These are phyloP conservation scores for Alligator sinensis DNA, from an alignment of 2,113 vertebrate genomes.

Conservation along the genomic window DNA sequence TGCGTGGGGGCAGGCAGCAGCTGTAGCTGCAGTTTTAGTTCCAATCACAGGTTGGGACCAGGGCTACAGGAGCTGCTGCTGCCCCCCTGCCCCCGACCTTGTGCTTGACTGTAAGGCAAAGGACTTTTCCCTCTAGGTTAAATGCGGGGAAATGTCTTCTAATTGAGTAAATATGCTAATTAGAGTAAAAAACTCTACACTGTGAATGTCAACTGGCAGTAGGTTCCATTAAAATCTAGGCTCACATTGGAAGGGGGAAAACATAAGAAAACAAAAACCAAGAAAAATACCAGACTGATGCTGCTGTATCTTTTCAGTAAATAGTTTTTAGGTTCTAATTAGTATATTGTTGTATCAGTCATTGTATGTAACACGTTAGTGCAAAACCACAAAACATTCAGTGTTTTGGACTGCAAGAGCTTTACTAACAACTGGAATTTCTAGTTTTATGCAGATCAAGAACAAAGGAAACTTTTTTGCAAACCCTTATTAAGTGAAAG, in stretches of 20 bases:
- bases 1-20: no score
- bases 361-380: not conserved
- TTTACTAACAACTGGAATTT: rapidly evolving
- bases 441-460: not conserved
- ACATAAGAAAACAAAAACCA: no score
- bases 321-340: rapidly evolving
- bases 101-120: no score
- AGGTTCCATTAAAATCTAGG: not conserved
- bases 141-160: no score
- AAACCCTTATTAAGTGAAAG: not conserved
- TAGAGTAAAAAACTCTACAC: not conserved
- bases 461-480: not conserved
- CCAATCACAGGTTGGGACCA: no score
- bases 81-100: no score
- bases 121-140: no score
- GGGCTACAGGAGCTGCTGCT: no score
- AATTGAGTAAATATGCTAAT: no score
- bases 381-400: rapidly evolving
- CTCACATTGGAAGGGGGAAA: not conserved
- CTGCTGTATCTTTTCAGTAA: not conserved
- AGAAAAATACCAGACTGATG: not conserved
- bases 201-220: rapidly evolving
- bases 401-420: rapidly evolving
- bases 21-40: no score
- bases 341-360: not conserved